Evolutionary conservation across 1,140 invertebrate genomes (phyloP).

Genomic region (Drosophila ananassae): DNA sequence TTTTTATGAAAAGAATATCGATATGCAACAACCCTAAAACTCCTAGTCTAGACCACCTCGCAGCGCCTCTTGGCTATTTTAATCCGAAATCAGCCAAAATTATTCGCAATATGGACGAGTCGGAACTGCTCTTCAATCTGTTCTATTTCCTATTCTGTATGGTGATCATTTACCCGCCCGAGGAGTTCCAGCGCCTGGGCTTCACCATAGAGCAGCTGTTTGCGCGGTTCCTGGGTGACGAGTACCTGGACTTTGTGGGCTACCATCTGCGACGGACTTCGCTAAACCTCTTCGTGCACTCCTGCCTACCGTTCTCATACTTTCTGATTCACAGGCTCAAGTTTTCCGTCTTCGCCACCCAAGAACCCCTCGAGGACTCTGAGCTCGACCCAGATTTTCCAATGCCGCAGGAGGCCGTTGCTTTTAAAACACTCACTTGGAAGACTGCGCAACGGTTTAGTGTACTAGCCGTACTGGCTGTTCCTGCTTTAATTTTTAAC

Average conservation of each 20-base stretch:
- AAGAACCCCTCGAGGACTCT: slow-evolving; percentile 68
- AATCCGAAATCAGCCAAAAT: slow-evolving; percentile 58
- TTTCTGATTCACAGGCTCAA: slow-evolving; percentile 85
- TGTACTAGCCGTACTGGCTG: slow-evolving; percentile 73
- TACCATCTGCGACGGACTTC: slow-evolving; percentile 90
- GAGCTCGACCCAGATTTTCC: slow-evolving; percentile 82
- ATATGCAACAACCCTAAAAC: background rate
- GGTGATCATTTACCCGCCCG: slow-evolving; percentile 90
- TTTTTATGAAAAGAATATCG: background rate
- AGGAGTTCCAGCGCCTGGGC: slow-evolving; percentile 90
- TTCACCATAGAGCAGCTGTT: slow-evolving; percentile 90
- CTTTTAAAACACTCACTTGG: slow-evolving; percentile 83
- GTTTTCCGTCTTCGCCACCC: slow-evolving; percentile 84
- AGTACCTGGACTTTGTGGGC: slow-evolving; percentile 88
- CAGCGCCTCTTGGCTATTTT: background rate
- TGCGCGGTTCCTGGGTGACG: slow-evolving; percentile 87
- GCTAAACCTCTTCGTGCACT: slow-evolving; percentile 88
- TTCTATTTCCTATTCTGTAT: slow-evolving; percentile 89
- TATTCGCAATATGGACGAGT: slow-evolving; percentile 81
- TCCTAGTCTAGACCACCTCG: background rate
- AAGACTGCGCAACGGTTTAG: slow-evolving; percentile 83
- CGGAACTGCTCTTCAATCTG: slow-evolving; percentile 87
- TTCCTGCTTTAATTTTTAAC: slow-evolving; percentile 84
- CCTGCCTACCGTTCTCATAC: slow-evolving; percentile 89
- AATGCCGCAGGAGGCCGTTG: slow-evolving; percentile 80